phyloP scores from a whole-genome alignment of 2,113 vertebrate genomes.

The Perognathus longimembris region DNA sequence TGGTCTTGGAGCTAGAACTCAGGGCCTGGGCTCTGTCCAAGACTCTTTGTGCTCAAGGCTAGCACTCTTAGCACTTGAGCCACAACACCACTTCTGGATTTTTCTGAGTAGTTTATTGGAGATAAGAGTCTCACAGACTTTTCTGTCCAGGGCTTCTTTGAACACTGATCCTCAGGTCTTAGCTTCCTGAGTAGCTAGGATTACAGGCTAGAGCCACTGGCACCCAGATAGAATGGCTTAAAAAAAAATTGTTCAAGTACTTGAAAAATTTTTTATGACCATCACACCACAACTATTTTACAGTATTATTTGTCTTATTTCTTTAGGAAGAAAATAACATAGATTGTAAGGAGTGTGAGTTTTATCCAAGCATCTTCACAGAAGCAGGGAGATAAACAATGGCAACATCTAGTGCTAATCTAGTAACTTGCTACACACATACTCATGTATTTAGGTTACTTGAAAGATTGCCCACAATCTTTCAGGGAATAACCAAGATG shows the following conservation, averaged over 20 bases:
- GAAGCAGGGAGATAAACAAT: neutral
- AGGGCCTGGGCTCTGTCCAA: no score
- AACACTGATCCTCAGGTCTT: no score
- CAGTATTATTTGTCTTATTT: slow-evolving; percentile 43
- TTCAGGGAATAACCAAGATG: neutral
- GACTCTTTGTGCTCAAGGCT: no score
- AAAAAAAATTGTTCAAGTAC: slow-evolving; percentile 29
- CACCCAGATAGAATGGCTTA: no score
- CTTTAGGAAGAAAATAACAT: neutral
- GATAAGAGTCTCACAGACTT: no score
- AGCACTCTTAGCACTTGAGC: no score
- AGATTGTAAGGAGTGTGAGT: neutral
- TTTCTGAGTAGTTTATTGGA: no score
- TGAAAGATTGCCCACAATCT: neutral
- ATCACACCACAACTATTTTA: slow-evolving; percentile 54
- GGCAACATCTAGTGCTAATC: neutral
- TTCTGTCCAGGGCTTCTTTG: no score
- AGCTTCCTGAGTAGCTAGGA: no score
- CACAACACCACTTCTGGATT: no score
- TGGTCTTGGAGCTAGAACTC: no score
- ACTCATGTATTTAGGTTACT: neutral
- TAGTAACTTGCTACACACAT: neutral
- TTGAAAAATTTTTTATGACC: slow-evolving; percentile 42
- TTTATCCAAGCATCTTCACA: neutral
- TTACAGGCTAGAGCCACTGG: no score